Evolutionary conservation across 2,797 vertebrate genomes (phyloP).

Genomic region (Chromis chromis): DNA sequence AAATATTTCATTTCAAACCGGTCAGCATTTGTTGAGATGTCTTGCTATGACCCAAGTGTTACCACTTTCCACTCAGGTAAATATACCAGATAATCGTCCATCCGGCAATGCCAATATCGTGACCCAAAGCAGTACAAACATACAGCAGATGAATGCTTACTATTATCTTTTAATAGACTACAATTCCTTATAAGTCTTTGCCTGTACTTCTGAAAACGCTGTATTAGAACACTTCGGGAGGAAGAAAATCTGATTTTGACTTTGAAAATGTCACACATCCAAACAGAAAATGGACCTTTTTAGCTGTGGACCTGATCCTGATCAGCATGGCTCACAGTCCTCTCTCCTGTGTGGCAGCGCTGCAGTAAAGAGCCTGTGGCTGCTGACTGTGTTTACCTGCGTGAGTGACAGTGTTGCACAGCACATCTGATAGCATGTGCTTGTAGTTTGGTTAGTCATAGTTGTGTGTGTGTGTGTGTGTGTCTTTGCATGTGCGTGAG

Average conservation of each 20-base stretch:
- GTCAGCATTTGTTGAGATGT: too few species aligned
- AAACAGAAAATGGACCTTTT: neutral
- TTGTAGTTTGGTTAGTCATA: constrained; percentile 18
- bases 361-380: neutral
- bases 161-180: neutral
- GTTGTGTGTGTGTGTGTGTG: constrained; percentile 32
- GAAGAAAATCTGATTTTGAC: neutral
- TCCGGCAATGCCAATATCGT: too few species aligned
- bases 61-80: too few species aligned
- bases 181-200: neutral
- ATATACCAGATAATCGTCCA: too few species aligned
- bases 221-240: too few species aligned
- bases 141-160: too few species aligned
- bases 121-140: too few species aligned
- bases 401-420: neutral
- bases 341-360: neutral
- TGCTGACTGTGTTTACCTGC: constrained; percentile 16
- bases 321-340: neutral
- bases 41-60: too few species aligned
- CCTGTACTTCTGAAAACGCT: too few species aligned
- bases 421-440: constrained; percentile 20
- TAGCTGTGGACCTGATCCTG: neutral
- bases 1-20: too few species aligned
- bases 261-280: neutral
- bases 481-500: constrained; percentile 16